Evolutionary conservation across 2,888 invertebrate species (phyloP).

Genomic region (Andrena bicolor): DNA sequence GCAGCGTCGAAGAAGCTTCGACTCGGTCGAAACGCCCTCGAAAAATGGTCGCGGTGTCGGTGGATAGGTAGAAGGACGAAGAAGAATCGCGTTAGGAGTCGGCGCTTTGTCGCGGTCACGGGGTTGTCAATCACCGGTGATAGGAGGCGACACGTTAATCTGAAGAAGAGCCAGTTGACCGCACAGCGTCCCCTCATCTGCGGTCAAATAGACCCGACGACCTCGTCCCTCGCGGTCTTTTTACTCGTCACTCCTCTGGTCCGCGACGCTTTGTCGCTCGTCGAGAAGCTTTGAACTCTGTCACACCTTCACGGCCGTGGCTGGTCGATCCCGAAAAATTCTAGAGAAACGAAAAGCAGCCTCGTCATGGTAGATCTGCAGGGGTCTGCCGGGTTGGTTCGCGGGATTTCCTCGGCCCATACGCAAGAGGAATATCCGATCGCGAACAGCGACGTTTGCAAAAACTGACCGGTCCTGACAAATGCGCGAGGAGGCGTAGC

Average conservation of each 20-base stretch:
- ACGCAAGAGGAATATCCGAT: slow-evolving; percentile 54
- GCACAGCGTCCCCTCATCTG: slow-evolving; percentile 67
- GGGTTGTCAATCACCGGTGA: slow-evolving; percentile 83
- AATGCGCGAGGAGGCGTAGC: slow-evolving; percentile 67
- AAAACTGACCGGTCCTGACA: slow-evolving; percentile 74
- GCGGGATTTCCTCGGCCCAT: slow-evolving; percentile 29
- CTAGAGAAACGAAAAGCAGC: background rate
- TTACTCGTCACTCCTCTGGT: background rate
- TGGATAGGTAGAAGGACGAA: slow-evolving; percentile 12
- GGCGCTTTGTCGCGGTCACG: slow-evolving; percentile 84
- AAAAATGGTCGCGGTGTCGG: background rate
- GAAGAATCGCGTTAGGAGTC: slow-evolving; percentile 71
- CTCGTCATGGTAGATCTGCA: slow-evolving; percentile 23
- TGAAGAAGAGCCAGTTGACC: slow-evolving; percentile 64
- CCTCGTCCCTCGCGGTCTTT: slow-evolving; percentile 58
- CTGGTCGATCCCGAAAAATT: background rate
- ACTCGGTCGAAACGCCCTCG: background rate
- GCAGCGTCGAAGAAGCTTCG: background rate
- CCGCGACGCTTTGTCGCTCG: slow-evolving; percentile 22
- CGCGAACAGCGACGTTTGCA: slow-evolving; percentile 72
- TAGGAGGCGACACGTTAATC: slow-evolving; percentile 84
- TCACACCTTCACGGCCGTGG: background rate
- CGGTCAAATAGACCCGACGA: slow-evolving; percentile 77
- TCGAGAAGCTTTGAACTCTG: background rate
- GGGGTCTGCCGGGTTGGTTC: background rate